A percentile compares a stretch with the other conserved stretches of the same genome.
phyloP scores from a whole-genome alignment of 2,113 vertebrate species.

The Haemorhous mexicanus region DNA sequence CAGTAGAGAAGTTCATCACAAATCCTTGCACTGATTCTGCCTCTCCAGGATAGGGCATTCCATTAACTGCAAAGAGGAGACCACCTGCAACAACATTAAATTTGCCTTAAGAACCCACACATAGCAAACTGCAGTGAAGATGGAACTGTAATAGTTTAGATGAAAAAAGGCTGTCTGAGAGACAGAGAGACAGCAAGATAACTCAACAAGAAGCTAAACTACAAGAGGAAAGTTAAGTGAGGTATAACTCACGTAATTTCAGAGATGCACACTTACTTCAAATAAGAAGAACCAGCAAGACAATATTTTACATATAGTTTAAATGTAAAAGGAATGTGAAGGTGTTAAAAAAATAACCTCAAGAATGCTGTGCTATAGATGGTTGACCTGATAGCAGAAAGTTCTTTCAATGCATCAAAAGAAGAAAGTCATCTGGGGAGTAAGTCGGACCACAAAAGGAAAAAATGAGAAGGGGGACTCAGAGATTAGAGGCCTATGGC shows the following conservation, averaged over 20 bases:
- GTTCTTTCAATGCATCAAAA: background rate
- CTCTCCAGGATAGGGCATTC: conserved; percentile 75
- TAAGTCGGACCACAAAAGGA: background rate
- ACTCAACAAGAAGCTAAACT: background rate
- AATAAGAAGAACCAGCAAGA: background rate
- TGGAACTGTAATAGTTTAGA: background rate
- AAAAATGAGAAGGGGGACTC: background rate
- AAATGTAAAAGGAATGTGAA: background rate
- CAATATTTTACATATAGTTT: background rate
- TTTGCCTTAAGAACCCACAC: background rate
- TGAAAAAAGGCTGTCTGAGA: background rate
- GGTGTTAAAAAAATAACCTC: background rate
- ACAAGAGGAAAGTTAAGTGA: background rate
- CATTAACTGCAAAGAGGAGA: conserved; percentile 90
- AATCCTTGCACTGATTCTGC: conserved; percentile 83
- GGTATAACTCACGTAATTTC: background rate
- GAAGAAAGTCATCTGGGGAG: background rate
- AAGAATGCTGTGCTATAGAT: background rate
- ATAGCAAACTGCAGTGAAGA: background rate
- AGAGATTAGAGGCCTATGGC: background rate
- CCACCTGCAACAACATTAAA: conserved; percentile 75
- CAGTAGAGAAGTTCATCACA: conserved; percentile 89
- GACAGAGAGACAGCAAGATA: background rate
- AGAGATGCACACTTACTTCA: background rate
- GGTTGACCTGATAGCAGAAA: background rate